Evolutionary conservation across 1,140 invertebrate species (phyloP).

Genomic region (Macrocentrus cingulum): DNA sequence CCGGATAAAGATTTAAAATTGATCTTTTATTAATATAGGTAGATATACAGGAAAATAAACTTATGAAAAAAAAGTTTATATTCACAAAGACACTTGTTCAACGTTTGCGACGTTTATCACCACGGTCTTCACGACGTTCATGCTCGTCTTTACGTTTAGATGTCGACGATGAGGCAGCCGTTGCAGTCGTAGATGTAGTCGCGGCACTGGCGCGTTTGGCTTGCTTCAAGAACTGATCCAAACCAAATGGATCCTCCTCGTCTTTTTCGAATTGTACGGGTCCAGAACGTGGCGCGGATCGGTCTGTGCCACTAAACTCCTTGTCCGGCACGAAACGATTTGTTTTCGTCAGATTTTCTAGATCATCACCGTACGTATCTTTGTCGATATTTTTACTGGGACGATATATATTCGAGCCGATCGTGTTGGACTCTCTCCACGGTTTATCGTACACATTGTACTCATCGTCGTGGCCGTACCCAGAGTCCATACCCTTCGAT

Average conservation of each 20-base stretch:
- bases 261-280: constrained; percentile 96
- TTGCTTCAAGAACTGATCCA: constrained; percentile 96
- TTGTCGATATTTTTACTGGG: constrained; percentile 87
- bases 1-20: no score
- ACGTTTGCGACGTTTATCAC: constrained; percentile 53
- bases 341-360: constrained; percentile 82
- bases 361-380: constrained; percentile 87
- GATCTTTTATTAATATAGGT: no score
- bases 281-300: constrained; percentile 73
- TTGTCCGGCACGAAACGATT: constrained; percentile 96
- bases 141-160: constrained; percentile 53
- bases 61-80: neutral
- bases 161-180: constrained; percentile 24
- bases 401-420: constrained; percentile 89
- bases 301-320: constrained; percentile 89
- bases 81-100: constrained; percentile 26
- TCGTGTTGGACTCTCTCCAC: constrained; percentile 79
- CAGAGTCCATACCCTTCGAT: constrained; percentile 92
- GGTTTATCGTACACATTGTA: constrained; percentile 98
- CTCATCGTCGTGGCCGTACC: constrained; percentile 96
- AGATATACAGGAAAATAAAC: no score
- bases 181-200: constrained; percentile 36
- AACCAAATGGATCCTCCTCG: constrained; percentile 95
- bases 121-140: constrained; percentile 37
- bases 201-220: constrained; percentile 82